Evolutionary conservation across 1,140 invertebrate species (phyloP).

Genomic region (Fopius arisanus): DNA sequence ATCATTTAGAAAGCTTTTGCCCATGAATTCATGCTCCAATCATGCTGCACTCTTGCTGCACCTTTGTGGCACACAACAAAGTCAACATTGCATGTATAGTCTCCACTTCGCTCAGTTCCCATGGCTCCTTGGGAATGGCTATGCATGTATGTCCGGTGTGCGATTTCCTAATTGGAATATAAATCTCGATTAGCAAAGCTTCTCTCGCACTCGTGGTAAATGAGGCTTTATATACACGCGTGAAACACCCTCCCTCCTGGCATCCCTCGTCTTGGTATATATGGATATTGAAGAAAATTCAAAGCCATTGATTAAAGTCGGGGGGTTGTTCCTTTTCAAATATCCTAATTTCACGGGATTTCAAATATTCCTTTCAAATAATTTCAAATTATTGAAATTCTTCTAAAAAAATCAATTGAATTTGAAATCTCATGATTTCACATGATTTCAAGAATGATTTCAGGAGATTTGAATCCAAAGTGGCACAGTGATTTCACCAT

Average conservation of each 20-base stretch:
- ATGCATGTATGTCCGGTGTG: constrained; percentile 21
- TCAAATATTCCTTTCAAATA: no score
- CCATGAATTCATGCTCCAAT: no score
- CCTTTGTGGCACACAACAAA: neutral
- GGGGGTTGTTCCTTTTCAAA: no score
- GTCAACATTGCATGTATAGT: neutral
- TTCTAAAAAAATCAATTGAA: no score
- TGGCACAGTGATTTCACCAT: no score
- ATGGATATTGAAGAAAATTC: neutral
- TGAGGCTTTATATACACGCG: neutral
- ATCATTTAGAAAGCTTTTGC: no score
- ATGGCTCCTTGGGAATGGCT: neutral
- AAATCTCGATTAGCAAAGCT: constrained; percentile 42
- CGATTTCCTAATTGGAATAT: constrained; percentile 42
- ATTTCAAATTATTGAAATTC: no score
- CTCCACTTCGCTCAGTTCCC: neutral
- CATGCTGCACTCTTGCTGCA: no score
- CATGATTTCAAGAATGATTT: no score
- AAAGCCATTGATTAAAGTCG: neutral
- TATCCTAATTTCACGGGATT: no score
- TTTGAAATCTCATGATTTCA: no score
- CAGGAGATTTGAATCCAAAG: no score
- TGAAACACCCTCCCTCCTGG: constrained; percentile 15
- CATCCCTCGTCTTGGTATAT: constrained; percentile 11
- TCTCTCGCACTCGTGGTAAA: neutral